Evolutionary conservation across 2,113 vertebrate genomes (phyloP), one percentile per base, ranked within the genome.

Genomic region (Cricetomys ansorgei): DNA sequence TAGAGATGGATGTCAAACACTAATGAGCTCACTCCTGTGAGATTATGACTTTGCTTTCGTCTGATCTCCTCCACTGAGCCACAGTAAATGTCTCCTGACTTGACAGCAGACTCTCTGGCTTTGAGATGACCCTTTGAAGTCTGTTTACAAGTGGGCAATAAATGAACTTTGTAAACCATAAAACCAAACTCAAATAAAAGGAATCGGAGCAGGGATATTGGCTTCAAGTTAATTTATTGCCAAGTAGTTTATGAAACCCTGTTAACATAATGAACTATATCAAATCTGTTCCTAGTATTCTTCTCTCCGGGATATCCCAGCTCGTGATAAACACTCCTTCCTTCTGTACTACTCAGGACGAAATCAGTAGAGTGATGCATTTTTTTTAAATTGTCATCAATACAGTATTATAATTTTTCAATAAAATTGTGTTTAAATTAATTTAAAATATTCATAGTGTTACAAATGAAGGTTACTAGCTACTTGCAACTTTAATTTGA

Each of bases 201-300:
- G 21, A 17, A 79, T 23, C 72, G 91, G 73, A 83, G 37, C 59
- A 94, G 50, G 43, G 40, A 31, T 48, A 5, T 92, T 93, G 53
- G 62, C 50, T 87, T 92, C 40, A 90, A 64, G 59, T 79, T 93
- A 76, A 79, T 65, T 94, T 93, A 90, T 65, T 92, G 50, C 40
- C 45, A 64, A 86, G 83, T 10, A 92, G 21, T 79, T 92, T 94
- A 16, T 59, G 65, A 92, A 79, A 92, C 75, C 59, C 53, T 83
- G 50, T 89, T n/a, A 70, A 89, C 15, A 90, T 29, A 90, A 89
- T 0, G 77, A 93, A 69, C 62, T 87, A 40, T 45, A 93, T 6
- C 23, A 15, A 62, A 85, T 75, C 50, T 84, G 21, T 50, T 85
- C 79, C 34, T 48, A 64, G 76, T 7, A 12, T 62, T 16, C 50